These are phyloP conservation scores for Pollachius pollachius DNA, from an alignment of 2,113 vertebrate species.

Conservation along the genomic window DNA sequence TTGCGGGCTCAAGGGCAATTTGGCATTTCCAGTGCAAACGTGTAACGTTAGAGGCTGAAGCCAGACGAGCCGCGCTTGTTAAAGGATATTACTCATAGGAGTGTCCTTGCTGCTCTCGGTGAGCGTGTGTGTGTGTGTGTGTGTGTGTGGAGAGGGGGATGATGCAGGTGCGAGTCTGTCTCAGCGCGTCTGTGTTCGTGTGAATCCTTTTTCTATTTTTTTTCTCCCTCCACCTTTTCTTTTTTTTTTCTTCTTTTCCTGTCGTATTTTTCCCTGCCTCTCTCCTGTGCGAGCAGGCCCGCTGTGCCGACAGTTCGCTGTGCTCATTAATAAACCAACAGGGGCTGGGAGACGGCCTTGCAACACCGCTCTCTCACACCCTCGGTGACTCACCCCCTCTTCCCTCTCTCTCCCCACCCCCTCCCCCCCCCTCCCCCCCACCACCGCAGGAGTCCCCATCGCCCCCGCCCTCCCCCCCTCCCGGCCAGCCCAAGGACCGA, in stretches of 20 bases:
- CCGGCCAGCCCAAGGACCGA: constrained; percentile 65
- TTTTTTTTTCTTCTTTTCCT: neutral
- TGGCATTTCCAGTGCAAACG: constrained; percentile 34
- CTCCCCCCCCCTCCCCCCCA: constrained; percentile 7
- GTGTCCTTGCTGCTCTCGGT: constrained; percentile 51
- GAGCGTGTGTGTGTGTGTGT: constrained; percentile 28
- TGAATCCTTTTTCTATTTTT: neutral
- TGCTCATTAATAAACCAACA: constrained; percentile 73
- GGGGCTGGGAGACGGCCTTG: constrained; percentile 69
- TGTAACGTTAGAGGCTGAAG: constrained; percentile 15
- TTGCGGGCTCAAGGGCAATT: constrained; percentile 45
- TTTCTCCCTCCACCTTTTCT: constrained; percentile 3
- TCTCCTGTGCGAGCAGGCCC: constrained; percentile 51
- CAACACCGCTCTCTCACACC: constrained; percentile 52
- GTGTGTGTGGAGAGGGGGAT: neutral
- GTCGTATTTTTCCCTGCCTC: neutral
- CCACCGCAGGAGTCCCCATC: constrained; percentile 77
- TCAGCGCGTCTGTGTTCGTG: neutral
- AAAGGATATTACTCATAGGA: constrained; percentile 38
- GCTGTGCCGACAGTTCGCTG: constrained; percentile 64
- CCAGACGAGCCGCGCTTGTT: constrained; percentile 40
- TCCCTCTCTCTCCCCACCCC: neutral
- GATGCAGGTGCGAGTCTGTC: neutral
- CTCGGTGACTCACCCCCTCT: constrained; percentile 34
- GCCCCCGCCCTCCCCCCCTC: constrained; percentile 70